A percentile compares a stretch with the other conserved stretches of the same genome.
Evolutionary conservation across 2,888 invertebrate species (phyloP).

Genomic region (Leucophenga montana): DNA sequence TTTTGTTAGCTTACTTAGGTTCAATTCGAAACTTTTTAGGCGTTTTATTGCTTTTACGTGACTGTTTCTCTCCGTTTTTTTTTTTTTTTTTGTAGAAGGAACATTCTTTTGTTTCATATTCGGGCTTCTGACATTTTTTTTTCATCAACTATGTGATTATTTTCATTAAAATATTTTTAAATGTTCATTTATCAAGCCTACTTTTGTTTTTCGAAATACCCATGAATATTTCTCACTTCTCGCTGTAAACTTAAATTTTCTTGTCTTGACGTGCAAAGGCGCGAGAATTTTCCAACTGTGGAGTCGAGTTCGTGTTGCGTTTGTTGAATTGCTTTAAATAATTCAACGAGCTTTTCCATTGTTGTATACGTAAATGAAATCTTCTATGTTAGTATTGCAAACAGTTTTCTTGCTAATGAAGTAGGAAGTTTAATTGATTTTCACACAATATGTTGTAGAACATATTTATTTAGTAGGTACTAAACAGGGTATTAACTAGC

Average conservation of each 20-base stretch:
- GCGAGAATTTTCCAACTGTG: conserved; percentile 6
- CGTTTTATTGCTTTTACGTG: conserved; percentile 21
- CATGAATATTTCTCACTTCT: conserved; percentile 2
- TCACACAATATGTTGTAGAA: no score
- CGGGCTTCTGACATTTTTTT: conserved; percentile 21
- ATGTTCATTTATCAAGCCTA: background rate
- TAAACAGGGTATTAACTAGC: background rate
- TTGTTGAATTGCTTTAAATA: background rate
- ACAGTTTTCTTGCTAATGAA: conserved; percentile 36
- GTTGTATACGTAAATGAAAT: background rate
- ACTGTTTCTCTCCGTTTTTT: background rate
- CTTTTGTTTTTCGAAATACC: background rate
- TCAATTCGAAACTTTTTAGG: conserved; percentile 20
- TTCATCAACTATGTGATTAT: background rate
- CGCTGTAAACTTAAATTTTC: conserved; percentile 19
- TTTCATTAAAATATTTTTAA: background rate
- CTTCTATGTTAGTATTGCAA: background rate
- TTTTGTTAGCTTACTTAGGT: background rate
- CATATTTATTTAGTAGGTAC: no score
- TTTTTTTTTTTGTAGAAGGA: background rate
- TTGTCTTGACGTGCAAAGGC: conserved; percentile 25
- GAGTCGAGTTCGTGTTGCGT: background rate
- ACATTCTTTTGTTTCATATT: background rate
- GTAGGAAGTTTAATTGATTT: conserved; percentile 38
- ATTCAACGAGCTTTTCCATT: background rate